Percentiles rank a stretch among this genome's conserved stretches.
phyloP scores from a whole-genome alignment of 2,113 vertebrate genomes.

The Tachysurus fulvidraco region DNA sequence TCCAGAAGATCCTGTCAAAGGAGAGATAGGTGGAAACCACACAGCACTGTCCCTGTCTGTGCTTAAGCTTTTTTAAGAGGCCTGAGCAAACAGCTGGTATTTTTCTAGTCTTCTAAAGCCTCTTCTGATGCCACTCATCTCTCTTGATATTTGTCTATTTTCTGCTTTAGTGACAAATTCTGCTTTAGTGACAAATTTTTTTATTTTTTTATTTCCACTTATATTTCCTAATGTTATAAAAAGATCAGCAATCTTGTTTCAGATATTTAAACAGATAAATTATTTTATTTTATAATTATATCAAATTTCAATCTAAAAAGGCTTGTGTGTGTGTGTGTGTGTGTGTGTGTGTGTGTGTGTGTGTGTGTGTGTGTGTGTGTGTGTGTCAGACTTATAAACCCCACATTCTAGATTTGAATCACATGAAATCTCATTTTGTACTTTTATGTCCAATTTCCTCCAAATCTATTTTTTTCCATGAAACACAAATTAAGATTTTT shows the following conservation, averaged over 20 bases:
- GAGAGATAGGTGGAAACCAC: not conserved
- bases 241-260: no score
- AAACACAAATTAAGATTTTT: not conserved
- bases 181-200: no score
- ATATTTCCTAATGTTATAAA: not conserved
- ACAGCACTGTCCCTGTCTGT: slow-evolving; percentile 31
- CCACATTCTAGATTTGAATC: not conserved
- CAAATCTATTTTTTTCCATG: not conserved
- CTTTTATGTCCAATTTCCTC: not conserved
- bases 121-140: slow-evolving; percentile 13
- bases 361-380: no score
- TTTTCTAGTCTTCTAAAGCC: slow-evolving; percentile 31
- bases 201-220: not conserved
- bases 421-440: not conserved
- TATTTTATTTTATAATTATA: no score
- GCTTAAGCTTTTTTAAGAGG: slow-evolving; percentile 43
- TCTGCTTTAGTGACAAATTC: not conserved
- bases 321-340: no score
- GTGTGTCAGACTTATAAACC: not conserved
- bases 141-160: slow-evolving; percentile 2
- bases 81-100: slow-evolving; percentile 38
- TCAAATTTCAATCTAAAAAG: no score
- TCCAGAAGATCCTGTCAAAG: slow-evolving; percentile 38
- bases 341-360: no score
- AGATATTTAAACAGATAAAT: no score